Evolutionary conservation across 2,797 vertebrate genomes (phyloP), one percentile per base, ranked within the genome.

Genomic region (Neosalanx taihuensis): DNA sequence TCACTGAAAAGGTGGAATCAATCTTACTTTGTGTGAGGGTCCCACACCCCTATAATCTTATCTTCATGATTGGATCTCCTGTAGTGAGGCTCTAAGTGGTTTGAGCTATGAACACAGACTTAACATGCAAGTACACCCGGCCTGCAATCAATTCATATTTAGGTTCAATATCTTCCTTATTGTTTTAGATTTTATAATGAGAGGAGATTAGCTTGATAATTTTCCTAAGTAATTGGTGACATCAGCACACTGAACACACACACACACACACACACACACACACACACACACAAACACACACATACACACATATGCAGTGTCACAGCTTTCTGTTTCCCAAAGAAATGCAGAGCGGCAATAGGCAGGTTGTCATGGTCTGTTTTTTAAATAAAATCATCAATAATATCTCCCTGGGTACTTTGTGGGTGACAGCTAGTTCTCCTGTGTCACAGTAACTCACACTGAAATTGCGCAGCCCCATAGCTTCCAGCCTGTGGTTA

Each of bases 21-120:
- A 35, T 61, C 20, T 26, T 63, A 57, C 63, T 18, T 58, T 57
- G 59, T 58, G 59, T 26, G 33, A 58, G n/a, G 57, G 51, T 58
- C 56, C 83, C 76, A 81, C 78, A 4, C 79, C 81, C 79, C 74
- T 64, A 78, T 83, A 80, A 84, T 85, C 79, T 80, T 41, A 74
- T 81, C 79, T 72, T 79, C 75, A 76, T 87, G 83, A 90, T 80
- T 85, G 79, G 82, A 87, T 89, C 81, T 84, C 71, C 72, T 71
- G 76, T 13, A 76, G 57, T 60, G 69, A 76, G 77, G 71, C 80
- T 75, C 72, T 70, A 35, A 60, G 70, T 70, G 71, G 77, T 79
- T 64, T 23, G 51, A 56, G 37, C 68, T 56, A 13, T 58, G 79
- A 69, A 64, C 69, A 69, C 62, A 75, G 71, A 26, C 9, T 30